phyloP scores from a whole-genome alignment of 35 echinoderm and acorn worm species.

The Amphiura filiformis region DNA sequence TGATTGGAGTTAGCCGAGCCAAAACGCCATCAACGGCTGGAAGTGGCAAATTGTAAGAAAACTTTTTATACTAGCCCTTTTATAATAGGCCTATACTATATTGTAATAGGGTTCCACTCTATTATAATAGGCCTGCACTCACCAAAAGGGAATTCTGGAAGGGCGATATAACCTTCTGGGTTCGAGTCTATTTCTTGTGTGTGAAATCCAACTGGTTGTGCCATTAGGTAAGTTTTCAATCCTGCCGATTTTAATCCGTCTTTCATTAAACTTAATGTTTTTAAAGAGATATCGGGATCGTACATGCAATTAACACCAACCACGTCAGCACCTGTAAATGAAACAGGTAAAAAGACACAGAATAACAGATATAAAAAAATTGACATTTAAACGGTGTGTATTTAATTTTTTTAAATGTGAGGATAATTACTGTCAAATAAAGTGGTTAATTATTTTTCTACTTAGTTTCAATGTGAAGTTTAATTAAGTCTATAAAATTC shows the following conservation, averaged over 20 bases:
- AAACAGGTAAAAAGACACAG: background rate
- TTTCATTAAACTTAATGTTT: conserved; percentile 68
- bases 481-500: background rate
- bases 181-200: conserved; percentile 55
- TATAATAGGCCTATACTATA: too few relatives aligned
- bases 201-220: conserved; percentile 68
- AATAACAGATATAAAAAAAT: background rate
- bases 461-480: background rate
- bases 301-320: conserved; percentile 76
- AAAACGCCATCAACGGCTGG: too few relatives aligned
- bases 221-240: conserved; percentile 33
- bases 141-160: conserved; percentile 80
- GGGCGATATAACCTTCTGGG: conserved; percentile 39
- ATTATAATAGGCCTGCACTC: too few relatives aligned
- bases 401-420: background rate
- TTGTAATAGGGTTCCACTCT: too few relatives aligned
- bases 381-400: background rate
- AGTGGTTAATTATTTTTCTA: background rate
- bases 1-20: too few relatives aligned
- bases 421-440: background rate
- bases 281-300: conserved; percentile 54
- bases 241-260: conserved; percentile 46
- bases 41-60: too few relatives aligned
- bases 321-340: conserved; percentile 57
- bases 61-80: too few relatives aligned